Base-by-base conservation (phyloP, 2,888 invertebrate species). In the Stenichneumon culpator region DNA sequence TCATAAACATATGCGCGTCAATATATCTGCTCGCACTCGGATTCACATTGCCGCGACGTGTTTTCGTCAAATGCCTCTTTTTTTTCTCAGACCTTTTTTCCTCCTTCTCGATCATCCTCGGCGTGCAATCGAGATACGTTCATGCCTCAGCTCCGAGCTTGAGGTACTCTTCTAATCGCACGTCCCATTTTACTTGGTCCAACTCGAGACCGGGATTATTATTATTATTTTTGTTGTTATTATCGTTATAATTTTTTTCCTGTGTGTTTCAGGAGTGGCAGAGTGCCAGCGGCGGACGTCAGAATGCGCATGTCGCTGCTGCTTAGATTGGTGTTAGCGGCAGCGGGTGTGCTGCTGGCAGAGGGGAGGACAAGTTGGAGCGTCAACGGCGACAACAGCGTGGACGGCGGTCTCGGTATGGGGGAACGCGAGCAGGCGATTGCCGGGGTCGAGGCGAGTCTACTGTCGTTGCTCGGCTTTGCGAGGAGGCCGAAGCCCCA, bases 381-480 rank as follows among this genome's bases (percentile, higher is more conserved):
- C 95, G 94, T 94, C 94, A 94, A 94, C 94, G 82, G 82, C 87
- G 74, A 86, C 74, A 87, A 90, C 88, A 94, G 93, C 94, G 68
- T 80, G 63, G 77, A 82, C 70, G 50, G 72, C 70, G 50, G 69
- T 47, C 22, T 86, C 82, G 85, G 86, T 82, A 87, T 86, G 82
- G 88, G 77, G 65, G 89, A 93, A 90, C 92, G 92, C 88, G 91
- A 93, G 87, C 91, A 93, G 87, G 90, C 94, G 79, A 91, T 95
- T 70, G 94, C 94, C 82, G 94, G 94, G 83, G 94, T 96, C 75
- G 96, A 96, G 93, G 93, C 95, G 75, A 95, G 94, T 88, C 94
- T 96, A 32, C 94, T 97, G 93, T 94, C 96, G 91, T 93, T 96
- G 94, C 95, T 96, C 89, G 96, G 96, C 60, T 94, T 96, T 89